Conservation (phyloP, 2,797 vertebrate species). For the Pseudochromis fuscus region DNA sequence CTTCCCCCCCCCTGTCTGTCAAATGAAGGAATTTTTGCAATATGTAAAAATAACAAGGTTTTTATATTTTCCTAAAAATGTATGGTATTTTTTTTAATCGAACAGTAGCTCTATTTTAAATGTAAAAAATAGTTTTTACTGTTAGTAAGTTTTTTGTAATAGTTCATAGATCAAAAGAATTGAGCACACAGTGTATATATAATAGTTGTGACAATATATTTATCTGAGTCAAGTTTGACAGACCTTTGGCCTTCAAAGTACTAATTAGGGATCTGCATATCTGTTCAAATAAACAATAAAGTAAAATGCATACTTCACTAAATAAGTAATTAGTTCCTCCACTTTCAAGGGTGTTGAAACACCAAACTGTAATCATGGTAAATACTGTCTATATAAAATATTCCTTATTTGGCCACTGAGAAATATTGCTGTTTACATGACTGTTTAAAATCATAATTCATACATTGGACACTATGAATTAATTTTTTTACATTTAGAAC, state of each 20-base stretch:
- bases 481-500: not conserved
- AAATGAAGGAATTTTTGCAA: slow-evolving; percentile 35
- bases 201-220: not conserved
- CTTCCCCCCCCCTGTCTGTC: slow-evolving; percentile 47
- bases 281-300: not conserved
- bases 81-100: too few species aligned
- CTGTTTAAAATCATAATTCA: slow-evolving; percentile 12
- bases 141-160: not conserved
- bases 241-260: not conserved
- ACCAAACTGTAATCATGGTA: not conserved
- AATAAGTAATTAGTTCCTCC: slow-evolving; percentile 1
- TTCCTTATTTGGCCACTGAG: not conserved
- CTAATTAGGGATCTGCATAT: not conserved
- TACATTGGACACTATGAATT: not conserved
- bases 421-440: slow-evolving; percentile 6
- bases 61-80: slow-evolving; percentile 1
- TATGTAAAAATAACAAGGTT: slow-evolving; percentile 12
- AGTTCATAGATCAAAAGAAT: not conserved
- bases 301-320: not conserved
- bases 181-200: not conserved
- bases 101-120: too few species aligned
- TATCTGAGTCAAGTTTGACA: not conserved
- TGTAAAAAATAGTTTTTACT: not conserved
- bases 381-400: not conserved
- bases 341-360: not conserved